Percentiles rank a stretch among this genome's conserved stretches.
phyloP scores from a whole-genome alignment of 1,140 invertebrate genomes.

The Platorchestia sp. region DNA sequence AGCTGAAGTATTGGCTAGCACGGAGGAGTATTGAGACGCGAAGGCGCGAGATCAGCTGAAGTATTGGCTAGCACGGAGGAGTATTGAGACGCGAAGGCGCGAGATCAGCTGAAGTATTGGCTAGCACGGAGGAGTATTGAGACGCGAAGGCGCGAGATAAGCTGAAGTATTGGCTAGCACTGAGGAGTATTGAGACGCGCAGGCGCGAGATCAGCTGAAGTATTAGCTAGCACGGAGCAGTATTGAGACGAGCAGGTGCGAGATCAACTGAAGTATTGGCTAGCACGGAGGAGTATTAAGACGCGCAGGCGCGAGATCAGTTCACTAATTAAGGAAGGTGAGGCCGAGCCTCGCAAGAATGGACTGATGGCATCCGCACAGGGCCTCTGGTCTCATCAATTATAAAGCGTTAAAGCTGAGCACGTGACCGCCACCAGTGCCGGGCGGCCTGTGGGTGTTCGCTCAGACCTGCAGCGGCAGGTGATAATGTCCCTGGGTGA shows the following conservation, averaged over 20 bases:
- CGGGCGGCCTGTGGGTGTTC: neutral
- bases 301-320: neutral
- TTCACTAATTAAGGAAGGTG: neutral
- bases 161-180: neutral
- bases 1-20: too few relatives aligned
- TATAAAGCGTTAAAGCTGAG: neutral
- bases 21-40: too few relatives aligned
- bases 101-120: neutral
- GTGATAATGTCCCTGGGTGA: neutral
- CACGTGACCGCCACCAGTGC: neutral
- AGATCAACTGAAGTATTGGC: neutral
- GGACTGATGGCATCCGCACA: neutral
- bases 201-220: neutral
- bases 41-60: neutral
- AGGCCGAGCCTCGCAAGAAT: neutral
- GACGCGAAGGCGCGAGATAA: neutral
- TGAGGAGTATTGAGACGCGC: neutral
- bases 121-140: neutral
- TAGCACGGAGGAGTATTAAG: neutral
- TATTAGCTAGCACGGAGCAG: neutral
- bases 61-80: neutral
- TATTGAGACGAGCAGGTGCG: neutral
- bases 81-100: too few relatives aligned
- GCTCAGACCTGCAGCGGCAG: neutral
- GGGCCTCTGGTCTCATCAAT: constrained; percentile 5